These are phyloP conservation scores for Urocynchramus pylzowi DNA, from an alignment of 2,113 vertebrate genomes.

Conservation along the genomic window DNA sequence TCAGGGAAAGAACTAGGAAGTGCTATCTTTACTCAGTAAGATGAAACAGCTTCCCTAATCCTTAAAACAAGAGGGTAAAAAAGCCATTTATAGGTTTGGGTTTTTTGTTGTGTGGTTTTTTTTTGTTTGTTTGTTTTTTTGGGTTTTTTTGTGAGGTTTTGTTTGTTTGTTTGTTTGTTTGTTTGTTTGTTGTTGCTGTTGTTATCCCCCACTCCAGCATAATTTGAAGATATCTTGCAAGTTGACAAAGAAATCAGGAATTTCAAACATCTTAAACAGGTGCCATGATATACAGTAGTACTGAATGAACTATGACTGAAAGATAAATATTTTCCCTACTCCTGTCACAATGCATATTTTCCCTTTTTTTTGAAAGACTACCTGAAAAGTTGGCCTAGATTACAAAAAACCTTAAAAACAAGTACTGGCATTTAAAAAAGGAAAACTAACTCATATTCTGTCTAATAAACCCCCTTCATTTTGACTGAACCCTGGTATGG, in stretches of 20 bases:
- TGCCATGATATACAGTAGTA: slow-evolving; percentile 16
- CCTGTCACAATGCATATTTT: neutral
- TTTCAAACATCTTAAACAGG: slow-evolving; percentile 8
- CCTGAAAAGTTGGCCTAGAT: neutral
- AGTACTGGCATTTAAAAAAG: slow-evolving; percentile 30
- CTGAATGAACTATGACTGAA: neutral
- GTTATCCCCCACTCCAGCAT: no score
- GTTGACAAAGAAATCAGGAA: slow-evolving; percentile 40
- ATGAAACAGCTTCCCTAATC: slow-evolving; percentile 28
- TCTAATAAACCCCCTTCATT: neutral
- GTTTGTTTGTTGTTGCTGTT: no score
- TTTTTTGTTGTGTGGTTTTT: neutral
- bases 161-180: no score
- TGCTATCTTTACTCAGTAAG: neutral
- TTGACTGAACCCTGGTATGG: neutral
- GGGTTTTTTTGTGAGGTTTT: neutral
- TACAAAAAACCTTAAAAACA: slow-evolving; percentile 31
- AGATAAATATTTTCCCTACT: neutral
- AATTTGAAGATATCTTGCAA: slow-evolving; percentile 38
- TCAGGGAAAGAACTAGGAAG: slow-evolving; percentile 10
- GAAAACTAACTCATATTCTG: neutral
- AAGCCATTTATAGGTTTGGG: neutral
- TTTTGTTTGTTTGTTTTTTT: neutral
- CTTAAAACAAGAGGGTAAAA: neutral
- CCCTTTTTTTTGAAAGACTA: neutral